Evolutionary conservation across 1,140 invertebrate genomes (phyloP).

Genomic region (Pseudoatta argentina): DNA sequence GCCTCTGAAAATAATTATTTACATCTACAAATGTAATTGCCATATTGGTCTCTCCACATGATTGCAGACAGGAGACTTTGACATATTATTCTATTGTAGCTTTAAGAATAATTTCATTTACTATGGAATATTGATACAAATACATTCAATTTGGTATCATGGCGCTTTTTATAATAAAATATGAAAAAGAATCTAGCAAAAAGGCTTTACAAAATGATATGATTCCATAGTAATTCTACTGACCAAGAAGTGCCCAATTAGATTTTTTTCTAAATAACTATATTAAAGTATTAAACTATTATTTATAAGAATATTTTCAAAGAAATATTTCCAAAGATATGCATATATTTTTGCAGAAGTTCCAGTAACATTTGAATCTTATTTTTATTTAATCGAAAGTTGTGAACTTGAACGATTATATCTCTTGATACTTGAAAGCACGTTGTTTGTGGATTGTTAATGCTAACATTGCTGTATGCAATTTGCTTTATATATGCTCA

Average conservation of each 20-base stretch:
- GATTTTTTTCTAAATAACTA: conserved; percentile 58
- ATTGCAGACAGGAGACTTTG: conserved; percentile 83
- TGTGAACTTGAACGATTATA: neutral
- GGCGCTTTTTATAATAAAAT: neutral
- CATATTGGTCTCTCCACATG: conserved; percentile 82
- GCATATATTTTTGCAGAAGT: conserved; percentile 2
- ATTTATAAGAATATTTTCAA: neutral
- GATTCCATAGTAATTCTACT: conserved; percentile 77
- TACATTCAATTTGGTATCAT: neutral
- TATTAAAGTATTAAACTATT: conserved; percentile 32
- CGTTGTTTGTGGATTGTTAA: neutral
- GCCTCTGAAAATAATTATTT: conserved; percentile 11
- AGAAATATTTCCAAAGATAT: neutral
- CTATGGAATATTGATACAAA: conserved; percentile 70
- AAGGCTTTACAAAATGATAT: neutral
- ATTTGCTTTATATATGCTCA: conserved; percentile 13
- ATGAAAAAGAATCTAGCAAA: neutral
- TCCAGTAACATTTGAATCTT: conserved; percentile 25
- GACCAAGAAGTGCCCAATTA: conserved; percentile 85
- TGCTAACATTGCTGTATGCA: neutral
- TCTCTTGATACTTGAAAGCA: neutral
- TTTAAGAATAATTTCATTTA: conserved; percentile 64
- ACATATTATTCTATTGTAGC: conserved; percentile 72
- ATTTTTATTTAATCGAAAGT: conserved; percentile 11
- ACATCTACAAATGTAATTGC: conserved; percentile 57